Conservation (phyloP, 2,888 invertebrate species). For the Cacoxenus indagator region DNA sequence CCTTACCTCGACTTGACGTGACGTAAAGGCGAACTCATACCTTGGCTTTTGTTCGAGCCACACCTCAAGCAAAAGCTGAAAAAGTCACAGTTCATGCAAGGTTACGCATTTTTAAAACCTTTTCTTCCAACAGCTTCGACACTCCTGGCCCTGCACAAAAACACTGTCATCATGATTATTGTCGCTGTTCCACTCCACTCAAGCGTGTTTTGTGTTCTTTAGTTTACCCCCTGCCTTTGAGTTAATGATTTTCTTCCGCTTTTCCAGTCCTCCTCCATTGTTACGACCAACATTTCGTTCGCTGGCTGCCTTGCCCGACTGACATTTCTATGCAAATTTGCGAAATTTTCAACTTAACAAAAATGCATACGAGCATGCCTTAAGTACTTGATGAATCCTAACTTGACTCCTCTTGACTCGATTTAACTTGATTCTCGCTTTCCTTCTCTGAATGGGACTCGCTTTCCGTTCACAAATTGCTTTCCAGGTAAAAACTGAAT, state of each 20-base stretch:
- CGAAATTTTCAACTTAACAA: conserved; percentile 11
- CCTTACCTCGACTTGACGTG: neutral
- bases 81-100: neutral
- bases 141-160: neutral
- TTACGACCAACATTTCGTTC: too few species aligned
- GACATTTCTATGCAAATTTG: conserved; percentile 21
- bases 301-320: neutral
- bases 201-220: neutral
- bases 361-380: conserved; percentile 1
- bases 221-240: neutral
- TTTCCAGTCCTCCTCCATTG: too few species aligned
- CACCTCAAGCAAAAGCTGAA: neutral
- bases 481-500: conserved; percentile 8
- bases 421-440: neutral
- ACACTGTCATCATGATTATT: neutral
- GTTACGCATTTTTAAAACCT: neutral
- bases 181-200: neutral
- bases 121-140: neutral
- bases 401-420: neutral
- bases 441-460: neutral
- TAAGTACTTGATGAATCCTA: neutral
- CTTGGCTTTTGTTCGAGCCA: neutral
- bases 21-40: neutral
- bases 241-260: conserved; percentile 13
- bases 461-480: conserved; percentile 1